Percentiles rank a stretch among this genome's conserved stretches.
Evolutionary conservation across 2,113 vertebrate species (phyloP).

Genomic region (Anarrhichthys ocellatus): DNA sequence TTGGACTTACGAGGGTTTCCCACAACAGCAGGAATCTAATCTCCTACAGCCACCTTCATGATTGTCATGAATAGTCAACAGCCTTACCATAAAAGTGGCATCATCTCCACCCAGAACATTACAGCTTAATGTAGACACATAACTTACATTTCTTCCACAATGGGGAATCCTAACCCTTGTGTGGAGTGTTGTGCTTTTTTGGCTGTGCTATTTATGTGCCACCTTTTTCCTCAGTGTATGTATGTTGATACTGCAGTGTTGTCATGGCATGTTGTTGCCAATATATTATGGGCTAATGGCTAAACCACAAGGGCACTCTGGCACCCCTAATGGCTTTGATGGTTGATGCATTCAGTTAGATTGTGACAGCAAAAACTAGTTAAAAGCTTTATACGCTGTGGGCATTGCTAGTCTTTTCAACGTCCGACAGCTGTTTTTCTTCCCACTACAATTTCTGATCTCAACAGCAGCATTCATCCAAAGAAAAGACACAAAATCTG

Average conservation of each 20-base stretch:
- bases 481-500: slow-evolving; percentile 44
- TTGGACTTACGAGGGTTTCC: slow-evolving; percentile 67
- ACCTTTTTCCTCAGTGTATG: slow-evolving; percentile 53
- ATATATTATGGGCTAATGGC: slow-evolving; percentile 72
- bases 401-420: slow-evolving; percentile 55
- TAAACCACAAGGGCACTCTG: slow-evolving; percentile 67
- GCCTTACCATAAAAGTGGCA: slow-evolving; percentile 64
- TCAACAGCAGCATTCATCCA: slow-evolving; percentile 55
- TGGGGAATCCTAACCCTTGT: slow-evolving; percentile 61
- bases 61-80: slow-evolving; percentile 78
- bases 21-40: slow-evolving; percentile 72
- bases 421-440: slow-evolving; percentile 51
- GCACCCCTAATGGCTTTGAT: slow-evolving; percentile 69
- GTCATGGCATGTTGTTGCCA: slow-evolving; percentile 51
- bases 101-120: slow-evolving; percentile 71
- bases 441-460: slow-evolving; percentile 56
- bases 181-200: slow-evolving; percentile 49
- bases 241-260: slow-evolving; percentile 57
- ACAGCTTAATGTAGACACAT: slow-evolving; percentile 75
- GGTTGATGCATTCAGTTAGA: slow-evolving; percentile 73
- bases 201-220: slow-evolving; percentile 56
- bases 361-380: slow-evolving; percentile 70
- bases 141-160: slow-evolving; percentile 71
- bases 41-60: slow-evolving; percentile 58
- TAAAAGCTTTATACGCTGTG: slow-evolving; percentile 59